Conservation (phyloP, 2,113 vertebrate genomes). For the Pardalotus punctatus region DNA sequence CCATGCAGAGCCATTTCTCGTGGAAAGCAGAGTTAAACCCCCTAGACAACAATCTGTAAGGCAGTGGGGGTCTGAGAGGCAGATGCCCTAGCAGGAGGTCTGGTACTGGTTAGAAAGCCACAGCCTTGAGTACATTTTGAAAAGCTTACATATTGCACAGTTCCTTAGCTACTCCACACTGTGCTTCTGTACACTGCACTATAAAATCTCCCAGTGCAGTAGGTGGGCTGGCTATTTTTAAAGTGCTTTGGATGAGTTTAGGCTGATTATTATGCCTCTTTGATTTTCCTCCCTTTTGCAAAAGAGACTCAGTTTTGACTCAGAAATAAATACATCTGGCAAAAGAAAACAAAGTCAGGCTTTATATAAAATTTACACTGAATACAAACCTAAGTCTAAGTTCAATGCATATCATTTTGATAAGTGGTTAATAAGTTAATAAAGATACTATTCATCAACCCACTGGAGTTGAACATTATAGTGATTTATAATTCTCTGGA, state of each 20-base stretch:
- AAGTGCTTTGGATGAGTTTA: constrained; percentile 65
- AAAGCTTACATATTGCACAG: neutral
- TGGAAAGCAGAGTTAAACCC: neutral
- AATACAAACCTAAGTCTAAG: constrained; percentile 6
- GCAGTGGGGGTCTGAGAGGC: neutral
- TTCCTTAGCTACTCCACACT: constrained; percentile 31
- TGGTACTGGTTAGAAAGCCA: neutral
- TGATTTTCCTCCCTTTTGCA: constrained; percentile 25
- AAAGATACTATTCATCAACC: constrained; percentile 23
- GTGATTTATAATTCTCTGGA: constrained; percentile 46
- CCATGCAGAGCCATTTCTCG: neutral
- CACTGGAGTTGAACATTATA: neutral
- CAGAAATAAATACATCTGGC: constrained; percentile 22
- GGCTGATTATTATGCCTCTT: constrained; percentile 72
- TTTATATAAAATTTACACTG: constrained; percentile 22
- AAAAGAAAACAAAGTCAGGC: constrained; percentile 19
- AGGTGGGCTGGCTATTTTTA: constrained; percentile 72
- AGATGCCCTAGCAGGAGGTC: neutral
- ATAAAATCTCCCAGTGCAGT: constrained; percentile 51
- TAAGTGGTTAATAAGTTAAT: constrained; percentile 47
- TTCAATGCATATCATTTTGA: constrained; percentile 7
- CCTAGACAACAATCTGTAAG: neutral
- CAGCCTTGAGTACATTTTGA: neutral
- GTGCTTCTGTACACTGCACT: constrained; percentile 25
- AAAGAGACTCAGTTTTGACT: constrained; percentile 52